Evolutionary conservation across 1,140 invertebrate genomes (phyloP), one percentile per base, ranked within the genome.

Genomic region (Euwallacea fornicatus): DNA sequence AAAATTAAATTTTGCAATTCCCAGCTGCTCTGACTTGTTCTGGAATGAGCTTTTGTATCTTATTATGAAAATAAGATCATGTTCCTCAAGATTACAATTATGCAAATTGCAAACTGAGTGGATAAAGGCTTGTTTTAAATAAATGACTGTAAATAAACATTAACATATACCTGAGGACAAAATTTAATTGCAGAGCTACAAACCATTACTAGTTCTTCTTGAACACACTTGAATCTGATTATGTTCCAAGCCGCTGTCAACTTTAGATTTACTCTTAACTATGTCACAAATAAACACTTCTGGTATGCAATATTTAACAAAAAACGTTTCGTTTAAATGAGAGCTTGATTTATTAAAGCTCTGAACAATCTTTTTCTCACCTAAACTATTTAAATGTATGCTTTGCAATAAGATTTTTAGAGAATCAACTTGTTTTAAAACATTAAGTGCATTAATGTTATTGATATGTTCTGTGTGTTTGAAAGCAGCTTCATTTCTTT

Each of bases 281-380:
- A 10, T 41, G 50, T 72, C 70, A 42, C 67, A 74, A 6, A 70
- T 64, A 62, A 77, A 73, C 67, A 62, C 58, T 43, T 76, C 73
- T 44, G 80, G 79, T 61, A 80, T 67, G 53, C 69, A 67, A 75
- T 81, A 81, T 71, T 81, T 79, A 50, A 80, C 55, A 75, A 81
- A 80, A 71, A 76, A 80, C 4, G 67, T 80, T 59, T 78, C 72
- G 68, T 58, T 77, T 58, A 76, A 47, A 42, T 70, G 63, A 42
- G 42, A 61, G 56, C 67, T 65, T 53, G 75, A 74, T 50, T 72
- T 75, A 21, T 50, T 63, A 42, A 50, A 46, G 47, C 54, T 65
- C 21, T 50, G 65, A 21, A 46, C 46, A 0, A 78, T 69, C 73
- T 78, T 80, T 66, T 73, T 74, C 47, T 75, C 73, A 16, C 79